These are phyloP conservation scores for Drosophila paramelanica DNA, from an alignment of 2,888 invertebrate species.

Conservation along the genomic window DNA sequence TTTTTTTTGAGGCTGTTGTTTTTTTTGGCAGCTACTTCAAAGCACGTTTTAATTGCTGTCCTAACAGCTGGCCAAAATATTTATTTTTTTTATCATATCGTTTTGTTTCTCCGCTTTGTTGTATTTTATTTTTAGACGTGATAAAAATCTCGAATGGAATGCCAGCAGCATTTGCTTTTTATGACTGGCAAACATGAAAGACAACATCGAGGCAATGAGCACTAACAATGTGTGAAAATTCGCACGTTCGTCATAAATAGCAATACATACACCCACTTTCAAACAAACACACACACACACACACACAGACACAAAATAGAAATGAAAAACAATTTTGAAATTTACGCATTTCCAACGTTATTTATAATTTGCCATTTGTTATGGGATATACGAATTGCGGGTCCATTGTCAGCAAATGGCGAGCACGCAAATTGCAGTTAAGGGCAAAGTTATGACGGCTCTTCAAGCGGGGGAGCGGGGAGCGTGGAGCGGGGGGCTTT, in stretches of 20 bases:
- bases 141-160: constrained; percentile 37
- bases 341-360: constrained; percentile 38
- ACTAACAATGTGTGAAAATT: constrained; percentile 74
- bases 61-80: constrained; percentile 62
- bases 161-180: constrained; percentile 70
- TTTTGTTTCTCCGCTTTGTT: constrained; percentile 7
- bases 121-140: constrained; percentile 61
- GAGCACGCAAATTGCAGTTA: constrained; percentile 18
- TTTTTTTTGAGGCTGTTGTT: constrained; percentile 5
- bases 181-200: constrained; percentile 66
- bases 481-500: not conserved
- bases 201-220: constrained; percentile 24
- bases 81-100: constrained; percentile 22
- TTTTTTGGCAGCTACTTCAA: constrained; percentile 46
- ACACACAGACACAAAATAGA: constrained; percentile 3
- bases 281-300: constrained; percentile 27
- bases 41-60: constrained; percentile 70
- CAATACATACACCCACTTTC: constrained; percentile 42
- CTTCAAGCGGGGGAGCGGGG: not conserved
- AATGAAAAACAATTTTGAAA: constrained; percentile 59
- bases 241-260: constrained; percentile 73
- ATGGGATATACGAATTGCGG: constrained; percentile 14
- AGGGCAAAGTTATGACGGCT: constrained; percentile 6
- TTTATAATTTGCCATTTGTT: constrained; percentile 43
- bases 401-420: constrained; percentile 22